Conservation (phyloP, 1,140 invertebrate species). For the Cydia strobilella region DNA sequence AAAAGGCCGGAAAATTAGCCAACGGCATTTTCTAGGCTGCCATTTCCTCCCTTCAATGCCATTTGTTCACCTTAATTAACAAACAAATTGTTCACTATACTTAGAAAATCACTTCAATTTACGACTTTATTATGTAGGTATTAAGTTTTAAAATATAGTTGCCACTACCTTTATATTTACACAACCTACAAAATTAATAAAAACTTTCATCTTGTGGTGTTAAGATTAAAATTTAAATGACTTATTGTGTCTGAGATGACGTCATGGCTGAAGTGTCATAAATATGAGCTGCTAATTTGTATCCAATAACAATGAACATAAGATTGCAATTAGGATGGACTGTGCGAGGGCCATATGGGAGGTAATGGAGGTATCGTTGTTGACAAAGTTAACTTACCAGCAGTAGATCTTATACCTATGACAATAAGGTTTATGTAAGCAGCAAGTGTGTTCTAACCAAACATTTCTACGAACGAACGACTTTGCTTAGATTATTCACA, state of each 20-base stretch:
- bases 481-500: constrained; percentile 67
- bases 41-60: constrained; percentile 37
- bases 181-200: background rate
- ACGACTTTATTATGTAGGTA: no score
- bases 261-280: background rate
- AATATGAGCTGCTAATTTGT: background rate
- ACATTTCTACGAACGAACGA: constrained; percentile 58
- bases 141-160: no score
- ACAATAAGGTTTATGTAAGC: background rate
- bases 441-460: constrained; percentile 50
- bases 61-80: background rate
- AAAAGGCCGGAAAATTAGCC: constrained; percentile 54
- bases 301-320: background rate
- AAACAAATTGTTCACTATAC: no score
- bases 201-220: background rate
- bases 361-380: background rate
- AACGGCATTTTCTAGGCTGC: constrained; percentile 46
- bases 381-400: background rate
- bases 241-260: background rate
- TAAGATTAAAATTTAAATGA: background rate
- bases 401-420: background rate
- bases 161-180: no score
- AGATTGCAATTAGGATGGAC: background rate
- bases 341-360: background rate
- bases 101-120: no score